Evolutionary conservation across 1,140 invertebrate genomes (phyloP).

Genomic region (Bradysia coprophila): DNA sequence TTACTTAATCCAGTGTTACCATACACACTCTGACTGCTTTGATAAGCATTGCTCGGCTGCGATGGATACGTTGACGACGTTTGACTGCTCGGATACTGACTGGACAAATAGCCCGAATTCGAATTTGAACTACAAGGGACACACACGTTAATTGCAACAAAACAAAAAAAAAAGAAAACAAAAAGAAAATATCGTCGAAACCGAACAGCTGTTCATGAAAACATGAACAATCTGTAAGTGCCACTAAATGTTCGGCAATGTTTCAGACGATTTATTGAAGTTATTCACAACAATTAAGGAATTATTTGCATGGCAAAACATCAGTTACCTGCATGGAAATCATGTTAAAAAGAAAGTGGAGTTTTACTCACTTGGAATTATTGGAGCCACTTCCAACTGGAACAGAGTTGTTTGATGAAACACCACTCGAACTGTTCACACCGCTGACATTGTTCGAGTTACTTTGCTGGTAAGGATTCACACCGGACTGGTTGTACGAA

Average conservation of each 20-base stretch:
- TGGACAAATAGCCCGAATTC: constrained; percentile 20
- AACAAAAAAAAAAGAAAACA: not conserved
- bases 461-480: constrained; percentile 18
- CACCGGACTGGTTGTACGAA: constrained; percentile 18
- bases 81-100: constrained; percentile 6
- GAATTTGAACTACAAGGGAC: constrained; percentile 15
- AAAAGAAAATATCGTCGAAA: no score
- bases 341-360: not conserved
- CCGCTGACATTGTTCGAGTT: constrained; percentile 9
- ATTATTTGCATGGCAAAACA: not conserved
- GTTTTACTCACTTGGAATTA: constrained; percentile 15
- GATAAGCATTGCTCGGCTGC: constrained; percentile 24
- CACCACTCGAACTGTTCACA: constrained; percentile 7
- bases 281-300: not conserved
- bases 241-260: no score
- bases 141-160: not conserved
- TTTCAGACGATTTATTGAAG: not conserved
- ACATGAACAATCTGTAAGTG: not conserved
- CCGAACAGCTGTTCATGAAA: no score
- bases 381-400: constrained; percentile 19
- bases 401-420: constrained; percentile 15
- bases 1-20: constrained; percentile 21
- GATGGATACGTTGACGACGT: constrained; percentile 17
- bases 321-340: no score
- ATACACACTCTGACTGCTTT: constrained; percentile 25